Conservation (phyloP, 2,888 invertebrate genomes). For the Mythimna vitellina region DNA sequence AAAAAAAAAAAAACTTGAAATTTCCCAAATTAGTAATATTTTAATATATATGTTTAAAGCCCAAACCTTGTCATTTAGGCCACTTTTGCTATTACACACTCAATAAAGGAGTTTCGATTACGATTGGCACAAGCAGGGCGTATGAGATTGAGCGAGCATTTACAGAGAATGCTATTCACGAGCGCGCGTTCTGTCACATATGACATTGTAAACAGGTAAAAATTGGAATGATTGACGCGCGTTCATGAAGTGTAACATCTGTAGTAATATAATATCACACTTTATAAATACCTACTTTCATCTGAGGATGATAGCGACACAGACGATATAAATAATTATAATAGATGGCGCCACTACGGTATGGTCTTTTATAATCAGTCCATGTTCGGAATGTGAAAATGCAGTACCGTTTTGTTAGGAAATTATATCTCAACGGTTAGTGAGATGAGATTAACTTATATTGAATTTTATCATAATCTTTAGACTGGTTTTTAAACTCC, state of each 20-base stretch:
- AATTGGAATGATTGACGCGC: not conserved
- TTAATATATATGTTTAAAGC: not conserved
- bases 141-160: slow-evolving; percentile 45
- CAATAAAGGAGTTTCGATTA: slow-evolving; percentile 6
- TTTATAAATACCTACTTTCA: slow-evolving; percentile 19
- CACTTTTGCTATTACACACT: slow-evolving; percentile 3
- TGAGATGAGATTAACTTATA: slow-evolving; percentile 11
- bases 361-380: not conserved
- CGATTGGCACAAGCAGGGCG: slow-evolving; percentile 54
- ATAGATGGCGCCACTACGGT: slow-evolving; percentile 27
- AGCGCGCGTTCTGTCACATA: not conserved
- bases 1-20: too few relatives aligned
- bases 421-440: not conserved
- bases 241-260: not conserved
- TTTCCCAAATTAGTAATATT: not conserved
- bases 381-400: slow-evolving; percentile 34
- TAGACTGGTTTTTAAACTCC: not conserved
- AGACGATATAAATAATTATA: slow-evolving; percentile 16
- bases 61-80: not conserved
- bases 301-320: not conserved
- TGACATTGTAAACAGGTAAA: too few relatives aligned
- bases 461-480: not conserved
- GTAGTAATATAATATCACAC: slow-evolving; percentile 18
- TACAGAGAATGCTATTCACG: not conserved
- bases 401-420: not conserved